Evolutionary conservation across 1,140 invertebrate genomes (phyloP), one percentile per base, ranked within the genome.

Genomic region (Agrypnia vestita): DNA sequence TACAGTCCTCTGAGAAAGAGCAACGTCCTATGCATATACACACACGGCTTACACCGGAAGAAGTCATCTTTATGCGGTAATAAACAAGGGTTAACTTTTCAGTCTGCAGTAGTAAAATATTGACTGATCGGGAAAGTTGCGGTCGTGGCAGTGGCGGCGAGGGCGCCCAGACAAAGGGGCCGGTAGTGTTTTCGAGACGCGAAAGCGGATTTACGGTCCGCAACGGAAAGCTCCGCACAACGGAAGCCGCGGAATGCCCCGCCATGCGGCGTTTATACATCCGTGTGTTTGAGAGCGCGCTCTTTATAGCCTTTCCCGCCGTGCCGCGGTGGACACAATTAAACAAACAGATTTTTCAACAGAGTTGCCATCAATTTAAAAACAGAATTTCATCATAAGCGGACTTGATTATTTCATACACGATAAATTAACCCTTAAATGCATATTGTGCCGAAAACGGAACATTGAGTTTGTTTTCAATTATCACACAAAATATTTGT

Each of bases 191-290:
- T 46, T 44, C 62, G 10, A 76, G 59, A 76, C 17, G 74, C 55
- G 10, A 71, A 62, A 76, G 13, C 59, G 35, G 74, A 76, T 56
- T 76, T 76, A 55, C 59, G 59, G 25, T 61, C 43, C 17, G 59
- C 10, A 49, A 56, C 72, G 21, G 71, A 69, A 71, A 51, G 17
- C 44, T 13, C 3, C 44, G 43, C 43, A 49, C 19, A 67, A 77
- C 19, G 25, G 9, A 64, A 51, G 11, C 17, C 51, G 49, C 10
- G 47, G 61, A 67, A 53, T 43, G 25, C 13, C 10, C n/a, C 64
- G 43, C 64, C 64, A 47, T 69, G 71, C 71, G 71, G 25, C 9
- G 71, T 47, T 73, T 71, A 53, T 73, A 55, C 53, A 73, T 73
- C 71, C 71, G 47, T 25, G 51, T 73, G 47, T 73, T 35, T 35